These are phyloP conservation scores for Drosophila hydei DNA, from an alignment of 1,140 invertebrate genomes.

Conservation along the genomic window DNA sequence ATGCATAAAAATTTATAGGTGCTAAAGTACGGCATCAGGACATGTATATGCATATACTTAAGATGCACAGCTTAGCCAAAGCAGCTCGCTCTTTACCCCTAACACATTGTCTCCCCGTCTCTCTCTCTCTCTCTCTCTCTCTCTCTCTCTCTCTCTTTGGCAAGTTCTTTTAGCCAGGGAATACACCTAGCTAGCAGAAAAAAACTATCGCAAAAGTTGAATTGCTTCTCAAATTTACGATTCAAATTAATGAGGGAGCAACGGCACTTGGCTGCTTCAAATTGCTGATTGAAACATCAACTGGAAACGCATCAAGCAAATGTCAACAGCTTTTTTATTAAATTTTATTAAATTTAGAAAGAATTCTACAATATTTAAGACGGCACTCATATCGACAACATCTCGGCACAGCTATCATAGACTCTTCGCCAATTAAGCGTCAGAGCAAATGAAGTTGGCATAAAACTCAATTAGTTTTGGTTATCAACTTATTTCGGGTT, in stretches of 20 bases:
- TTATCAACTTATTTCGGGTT: no score
- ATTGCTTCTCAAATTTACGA: conserved; percentile 56
- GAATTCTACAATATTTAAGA: no score
- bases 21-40: conserved; percentile 73
- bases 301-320: not conserved
- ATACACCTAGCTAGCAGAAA: not conserved
- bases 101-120: no score
- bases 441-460: no score
- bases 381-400: no score
- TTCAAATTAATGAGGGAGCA: conserved; percentile 50
- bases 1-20: conserved; percentile 79
- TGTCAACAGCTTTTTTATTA: not conserved
- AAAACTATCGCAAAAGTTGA: conserved; percentile 53
- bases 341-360: no score
- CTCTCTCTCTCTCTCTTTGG: not conserved
- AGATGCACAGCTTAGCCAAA: conserved; percentile 31
- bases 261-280: conserved; percentile 44
- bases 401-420: no score
- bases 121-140: not conserved
- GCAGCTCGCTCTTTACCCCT: not conserved
- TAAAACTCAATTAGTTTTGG: no score
- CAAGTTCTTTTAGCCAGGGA: conserved; percentile 1
- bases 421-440: no score
- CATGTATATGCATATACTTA: conserved; percentile 64
- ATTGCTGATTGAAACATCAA: conserved; percentile 58